phyloP scores from a whole-genome alignment of 2,797 vertebrate genomes.

The Megaceryle alcyon region DNA sequence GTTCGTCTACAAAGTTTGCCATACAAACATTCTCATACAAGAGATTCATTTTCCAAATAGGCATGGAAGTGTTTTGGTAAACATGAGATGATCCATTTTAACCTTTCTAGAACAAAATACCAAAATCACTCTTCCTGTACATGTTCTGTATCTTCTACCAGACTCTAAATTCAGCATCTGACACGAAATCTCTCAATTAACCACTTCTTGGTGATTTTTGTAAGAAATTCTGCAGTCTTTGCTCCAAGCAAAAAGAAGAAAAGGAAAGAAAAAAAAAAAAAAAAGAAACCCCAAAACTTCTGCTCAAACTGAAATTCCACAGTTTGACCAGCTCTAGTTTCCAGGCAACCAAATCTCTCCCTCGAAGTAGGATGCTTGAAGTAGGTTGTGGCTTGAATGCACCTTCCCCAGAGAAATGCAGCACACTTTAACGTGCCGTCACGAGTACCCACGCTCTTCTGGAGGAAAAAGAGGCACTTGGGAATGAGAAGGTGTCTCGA shows the following conservation, averaged over 20 bases:
- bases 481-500: background rate
- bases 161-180: background rate
- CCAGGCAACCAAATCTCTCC: constrained; percentile 8
- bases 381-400: background rate
- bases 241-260: background rate
- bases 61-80: no score
- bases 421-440: no score
- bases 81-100: background rate
- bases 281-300: background rate
- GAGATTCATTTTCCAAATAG: background rate
- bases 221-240: background rate
- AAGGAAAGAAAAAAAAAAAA: no score
- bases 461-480: background rate
- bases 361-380: background rate
- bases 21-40: background rate
- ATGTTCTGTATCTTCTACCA: background rate
- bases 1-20: background rate
- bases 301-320: background rate
- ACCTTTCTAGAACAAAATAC: background rate
- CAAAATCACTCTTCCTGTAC: background rate
- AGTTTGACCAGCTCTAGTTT: background rate
- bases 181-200: background rate
- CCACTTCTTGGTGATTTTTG: background rate
- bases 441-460: fast-evolving
- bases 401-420: background rate